Conservation (phyloP, 1,140 invertebrate species). For the Drosophila virilis region DNA sequence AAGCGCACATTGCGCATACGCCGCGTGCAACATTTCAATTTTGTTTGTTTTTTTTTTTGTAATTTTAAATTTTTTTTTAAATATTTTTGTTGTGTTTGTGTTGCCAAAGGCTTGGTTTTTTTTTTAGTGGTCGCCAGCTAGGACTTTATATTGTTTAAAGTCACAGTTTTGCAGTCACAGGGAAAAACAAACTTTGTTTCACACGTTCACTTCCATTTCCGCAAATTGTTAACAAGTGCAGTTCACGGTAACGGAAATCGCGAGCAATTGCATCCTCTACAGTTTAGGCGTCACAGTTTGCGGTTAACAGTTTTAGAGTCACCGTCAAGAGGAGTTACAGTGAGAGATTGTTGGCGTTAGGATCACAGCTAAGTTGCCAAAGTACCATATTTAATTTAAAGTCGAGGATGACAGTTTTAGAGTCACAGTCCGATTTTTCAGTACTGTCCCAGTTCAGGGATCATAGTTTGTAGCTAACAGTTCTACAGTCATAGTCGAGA, state of each 20-base stretch:
- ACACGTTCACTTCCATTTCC: too few species aligned
- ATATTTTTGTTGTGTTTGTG: slow-evolving; percentile 8
- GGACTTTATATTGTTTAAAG: background rate
- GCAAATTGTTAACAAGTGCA: too few species aligned
- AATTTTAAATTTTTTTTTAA: background rate
- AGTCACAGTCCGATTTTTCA: background rate
- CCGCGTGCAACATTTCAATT: slow-evolving; percentile 7
- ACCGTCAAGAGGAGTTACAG: too few species aligned
- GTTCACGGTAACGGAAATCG: too few species aligned
- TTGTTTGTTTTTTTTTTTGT: background rate
- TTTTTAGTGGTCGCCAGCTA: slow-evolving; percentile 11
- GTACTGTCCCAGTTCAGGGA: background rate
- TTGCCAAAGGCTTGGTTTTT: background rate
- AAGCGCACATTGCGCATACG: slow-evolving; percentile 36
- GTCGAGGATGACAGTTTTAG: background rate
- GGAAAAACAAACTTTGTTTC: too few species aligned
- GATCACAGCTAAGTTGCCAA: too few species aligned
- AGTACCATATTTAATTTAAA: too few species aligned
- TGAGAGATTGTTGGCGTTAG: too few species aligned
- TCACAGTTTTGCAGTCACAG: background rate
- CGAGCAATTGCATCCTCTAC: too few species aligned
- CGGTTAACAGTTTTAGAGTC: background rate
- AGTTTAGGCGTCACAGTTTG: background rate
- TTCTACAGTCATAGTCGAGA: too few species aligned
- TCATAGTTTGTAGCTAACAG: background rate